Evolutionary conservation across 2,797 vertebrate genomes (phyloP), one percentile per base, ranked within the genome.

Genomic region (Myripristis murdjan): DNA sequence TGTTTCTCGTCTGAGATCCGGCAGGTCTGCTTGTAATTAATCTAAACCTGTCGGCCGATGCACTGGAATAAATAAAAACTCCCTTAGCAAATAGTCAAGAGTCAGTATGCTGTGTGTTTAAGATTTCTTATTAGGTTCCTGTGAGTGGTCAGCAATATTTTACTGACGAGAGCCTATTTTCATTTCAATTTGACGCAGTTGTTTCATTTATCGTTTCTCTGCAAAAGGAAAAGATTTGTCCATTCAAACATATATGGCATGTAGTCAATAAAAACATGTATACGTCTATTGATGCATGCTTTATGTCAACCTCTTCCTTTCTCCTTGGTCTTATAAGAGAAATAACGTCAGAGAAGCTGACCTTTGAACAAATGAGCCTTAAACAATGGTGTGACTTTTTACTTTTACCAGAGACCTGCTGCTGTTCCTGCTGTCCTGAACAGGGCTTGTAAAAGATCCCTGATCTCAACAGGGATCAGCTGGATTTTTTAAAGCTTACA

Each of bases 1-100:
- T n/a, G n/a, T n/a, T n/a, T n/a, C n/a, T n/a, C n/a, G n/a, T n/a
- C n/a, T n/a, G n/a, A n/a, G n/a, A n/a, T n/a, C n/a, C n/a, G n/a
- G n/a, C n/a, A n/a, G n/a, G n/a, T n/a, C n/a, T n/a, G n/a, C n/a
- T 28, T 31, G 4, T 1, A 5, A 16, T 71, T 47, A 0, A 57
- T 67, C 9, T 20, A 15, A 62, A 11, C 10, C 28, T 5, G 51
- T 2, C 11, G 4, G 39, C 31, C 16, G 18, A 0, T 0, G 51
- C 28, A 10, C 9, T 15, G 51, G 24, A 23, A 64, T 70, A 75
- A 83, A 88, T 53, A 70, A 61, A 77, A 78, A 80, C 84, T 84
- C 84, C 84, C 70, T 90, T 51, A 20, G 78, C 82, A 88, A 90
- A 90, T 16, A 78, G 1, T 9, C 12, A 47, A 18, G n/a, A 70